Conservation (phyloP, 2,888 invertebrate genomes). For the Drosophila testacea region DNA sequence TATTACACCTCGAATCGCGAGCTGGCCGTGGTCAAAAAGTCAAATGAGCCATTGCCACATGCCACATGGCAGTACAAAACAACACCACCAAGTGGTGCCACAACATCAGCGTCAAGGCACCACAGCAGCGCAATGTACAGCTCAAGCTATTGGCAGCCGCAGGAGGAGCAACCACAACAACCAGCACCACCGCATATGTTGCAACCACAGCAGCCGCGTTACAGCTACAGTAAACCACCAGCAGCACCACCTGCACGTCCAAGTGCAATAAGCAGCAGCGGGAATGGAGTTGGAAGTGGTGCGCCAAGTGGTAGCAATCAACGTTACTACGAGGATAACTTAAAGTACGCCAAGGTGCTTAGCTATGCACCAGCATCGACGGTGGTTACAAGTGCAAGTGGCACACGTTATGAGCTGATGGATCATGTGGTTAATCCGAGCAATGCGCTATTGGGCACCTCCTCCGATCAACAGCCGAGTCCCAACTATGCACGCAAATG, state of each 20-base stretch:
- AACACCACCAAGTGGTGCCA: conserved; percentile 24
- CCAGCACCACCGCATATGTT: conserved; percentile 12
- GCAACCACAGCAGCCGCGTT: conserved; percentile 41
- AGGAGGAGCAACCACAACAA: conserved; percentile 37
- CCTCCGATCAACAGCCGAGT: conserved; percentile 80
- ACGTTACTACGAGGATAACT: conserved; percentile 60
- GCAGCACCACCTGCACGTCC: conserved; percentile 19
- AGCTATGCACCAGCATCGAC: conserved; percentile 36
- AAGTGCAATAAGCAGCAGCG: conserved; percentile 33
- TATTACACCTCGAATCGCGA: conserved; percentile 71
- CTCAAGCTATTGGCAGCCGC: conserved; percentile 59
- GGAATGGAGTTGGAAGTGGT: background rate
- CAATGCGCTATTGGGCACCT: conserved; percentile 63
- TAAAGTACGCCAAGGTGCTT: conserved; percentile 56
- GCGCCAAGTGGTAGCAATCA: conserved; percentile 11
- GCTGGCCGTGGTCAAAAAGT: conserved; percentile 53
- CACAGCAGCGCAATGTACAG: conserved; percentile 32
- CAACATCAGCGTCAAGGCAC: conserved; percentile 10
- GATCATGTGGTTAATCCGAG: conserved; percentile 81
- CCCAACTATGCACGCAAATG: conserved; percentile 81
- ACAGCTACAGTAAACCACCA: conserved; percentile 26
- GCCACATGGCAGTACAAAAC: conserved; percentile 61
- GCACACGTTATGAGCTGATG: conserved; percentile 47
- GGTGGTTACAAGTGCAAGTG: conserved; percentile 31
- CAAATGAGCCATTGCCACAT: conserved; percentile 44